Evolutionary conservation across 2,888 invertebrate genomes (phyloP).

Genomic region (Odiellus spinosus): DNA sequence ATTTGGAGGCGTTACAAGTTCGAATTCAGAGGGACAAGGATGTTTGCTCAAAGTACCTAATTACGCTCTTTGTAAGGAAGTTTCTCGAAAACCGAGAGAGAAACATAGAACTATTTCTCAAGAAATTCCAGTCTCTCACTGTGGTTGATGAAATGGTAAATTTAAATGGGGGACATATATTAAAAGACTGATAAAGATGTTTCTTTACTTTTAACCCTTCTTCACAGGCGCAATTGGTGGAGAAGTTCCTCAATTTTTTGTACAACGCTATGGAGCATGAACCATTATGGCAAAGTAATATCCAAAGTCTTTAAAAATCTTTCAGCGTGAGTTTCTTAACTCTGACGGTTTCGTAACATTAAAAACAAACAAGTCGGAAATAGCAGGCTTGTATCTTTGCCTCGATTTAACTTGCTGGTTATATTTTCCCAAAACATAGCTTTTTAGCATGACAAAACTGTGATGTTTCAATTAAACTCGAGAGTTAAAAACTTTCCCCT

Average conservation of each 20-base stretch:
- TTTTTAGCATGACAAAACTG: no score
- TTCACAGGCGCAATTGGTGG: constrained; percentile 51
- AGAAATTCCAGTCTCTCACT: constrained; percentile 59
- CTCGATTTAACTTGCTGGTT: no score
- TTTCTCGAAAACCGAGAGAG: constrained; percentile 64
- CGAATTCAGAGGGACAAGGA: constrained; percentile 34
- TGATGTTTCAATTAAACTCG: no score
- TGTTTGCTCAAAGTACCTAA: constrained; percentile 54
- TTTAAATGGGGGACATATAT: background rate
- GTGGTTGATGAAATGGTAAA: constrained; percentile 70
- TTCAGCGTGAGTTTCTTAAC: no score
- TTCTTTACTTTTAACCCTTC: background rate
- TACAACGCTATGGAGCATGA: constrained; percentile 46
- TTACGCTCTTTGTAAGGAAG: constrained; percentile 56
- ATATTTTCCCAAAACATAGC: no score
- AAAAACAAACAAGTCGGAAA: no score
- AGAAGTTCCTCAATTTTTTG: constrained; percentile 48
- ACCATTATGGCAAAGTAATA: constrained; percentile 49
- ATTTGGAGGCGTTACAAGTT: constrained; percentile 44
- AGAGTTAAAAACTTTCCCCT: no score
- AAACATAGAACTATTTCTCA: constrained; percentile 53
- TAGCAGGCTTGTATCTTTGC: no score
- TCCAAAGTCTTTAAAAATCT: no score
- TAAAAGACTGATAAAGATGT: no score
- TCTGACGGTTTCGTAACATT: no score